phyloP scores from a whole-genome alignment of 2,888 invertebrate genomes.

The Palloptera scutellata region DNA sequence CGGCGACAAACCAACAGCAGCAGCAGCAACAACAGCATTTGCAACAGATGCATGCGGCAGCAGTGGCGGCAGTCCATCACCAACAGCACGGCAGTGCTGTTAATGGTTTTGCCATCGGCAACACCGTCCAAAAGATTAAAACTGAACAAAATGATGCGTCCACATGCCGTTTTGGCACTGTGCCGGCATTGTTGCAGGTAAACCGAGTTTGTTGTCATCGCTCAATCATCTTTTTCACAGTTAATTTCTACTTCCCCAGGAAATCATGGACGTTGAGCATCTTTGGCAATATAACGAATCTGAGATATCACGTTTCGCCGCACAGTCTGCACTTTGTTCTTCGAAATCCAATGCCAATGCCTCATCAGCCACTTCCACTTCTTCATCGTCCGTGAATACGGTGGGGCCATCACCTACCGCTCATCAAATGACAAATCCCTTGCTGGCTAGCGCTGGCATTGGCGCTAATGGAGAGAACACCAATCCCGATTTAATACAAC shows the following conservation, averaged over 20 bases:
- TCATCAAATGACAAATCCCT: conserved; percentile 66
- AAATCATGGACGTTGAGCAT: conserved; percentile 96
- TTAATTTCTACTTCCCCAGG: conserved; percentile 66
- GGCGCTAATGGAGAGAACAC: conserved; percentile 68
- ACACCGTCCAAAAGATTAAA: conserved; percentile 10
- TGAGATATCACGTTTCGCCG: conserved; percentile 74
- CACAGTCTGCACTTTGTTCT: conserved; percentile 57
- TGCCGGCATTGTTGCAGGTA: conserved; percentile 77
- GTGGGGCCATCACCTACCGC: conserved; percentile 46
- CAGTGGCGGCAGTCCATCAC: conserved; percentile 14
- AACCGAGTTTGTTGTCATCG: conserved; percentile 34
- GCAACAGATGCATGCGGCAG: conserved; percentile 27
- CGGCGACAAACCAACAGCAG: conserved; percentile 38
- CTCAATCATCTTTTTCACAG: background rate
- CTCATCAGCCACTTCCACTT: conserved; percentile 47
- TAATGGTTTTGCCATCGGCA: conserved; percentile 59
- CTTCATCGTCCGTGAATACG: no score
- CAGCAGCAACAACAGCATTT: conserved; percentile 38
- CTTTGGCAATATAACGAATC: conserved; percentile 93
- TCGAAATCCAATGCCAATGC: conserved; percentile 41
- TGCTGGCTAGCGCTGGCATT: conserved; percentile 67
- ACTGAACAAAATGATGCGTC: conserved; percentile 49
- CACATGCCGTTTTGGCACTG: conserved; percentile 52
- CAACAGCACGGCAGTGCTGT: conserved; percentile 50
- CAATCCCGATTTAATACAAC: conserved; percentile 85